These are phyloP conservation scores for Cephus sareptanus DNA, from an alignment of 2,888 invertebrate genomes.

Conservation along the genomic window DNA sequence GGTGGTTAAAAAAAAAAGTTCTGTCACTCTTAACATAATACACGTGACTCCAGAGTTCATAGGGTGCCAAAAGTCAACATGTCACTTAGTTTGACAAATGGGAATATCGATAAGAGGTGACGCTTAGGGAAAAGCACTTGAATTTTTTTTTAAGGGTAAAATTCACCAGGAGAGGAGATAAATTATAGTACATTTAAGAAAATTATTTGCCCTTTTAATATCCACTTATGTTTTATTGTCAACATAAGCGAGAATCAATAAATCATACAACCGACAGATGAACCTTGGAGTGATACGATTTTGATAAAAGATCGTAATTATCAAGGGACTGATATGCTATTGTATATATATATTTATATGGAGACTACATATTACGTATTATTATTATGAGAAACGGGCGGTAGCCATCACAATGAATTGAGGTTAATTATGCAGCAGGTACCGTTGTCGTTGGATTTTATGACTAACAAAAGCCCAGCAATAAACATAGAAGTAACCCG, in stretches of 20 bases:
- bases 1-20: neutral
- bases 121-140: neutral
- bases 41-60: neutral
- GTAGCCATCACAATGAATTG: slow-evolving; percentile 14
- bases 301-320: neutral
- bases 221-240: neutral
- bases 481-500: slow-evolving; percentile 23
- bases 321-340: neutral
- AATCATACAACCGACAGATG: no score
- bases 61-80: neutral
- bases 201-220: neutral
- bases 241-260: neutral
- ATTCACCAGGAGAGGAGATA: no score
- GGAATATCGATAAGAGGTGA: neutral
- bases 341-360: no score
- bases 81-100: neutral
- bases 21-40: neutral
- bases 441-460: slow-evolving; percentile 21
- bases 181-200: neutral
- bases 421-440: slow-evolving; percentile 18
- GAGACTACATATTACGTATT: neutral
- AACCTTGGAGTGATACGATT: neutral
- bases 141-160: neutral
- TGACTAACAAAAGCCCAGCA: slow-evolving; percentile 32
- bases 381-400: neutral